Evolutionary conservation across 2,113 vertebrate genomes (phyloP), one percentile per base, ranked within the genome.

Genomic region (Neotragus moschatus): DNA sequence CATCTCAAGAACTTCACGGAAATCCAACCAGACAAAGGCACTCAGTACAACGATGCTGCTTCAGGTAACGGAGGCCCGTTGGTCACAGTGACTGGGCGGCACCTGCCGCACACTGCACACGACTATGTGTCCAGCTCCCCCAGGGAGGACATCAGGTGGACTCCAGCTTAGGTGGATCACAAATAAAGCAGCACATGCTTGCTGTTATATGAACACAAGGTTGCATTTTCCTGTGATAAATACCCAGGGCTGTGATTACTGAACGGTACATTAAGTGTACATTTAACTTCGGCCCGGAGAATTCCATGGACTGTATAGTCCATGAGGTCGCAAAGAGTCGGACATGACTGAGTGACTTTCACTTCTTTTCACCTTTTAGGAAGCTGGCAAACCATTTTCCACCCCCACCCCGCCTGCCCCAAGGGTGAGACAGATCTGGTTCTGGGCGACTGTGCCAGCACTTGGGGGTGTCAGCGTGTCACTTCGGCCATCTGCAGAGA

Each of bases 351-450:
- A 61, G 13, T 0, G 5, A 61, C 28, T 61, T 61, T 30, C 26
- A 60, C 58, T 60, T 61, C 58, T 61, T 61, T 61, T 61, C 58
- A 61, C 58, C 30, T 30, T 15, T 2, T 30, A 30, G 58, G 58
- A 60, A 60, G 13, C 25, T 5, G 25, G 7, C 75, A 47, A 11
- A 23, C 58, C 1, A 0, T 14, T 36, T 80, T n/a, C 58, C 49
- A 19, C 12, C 5, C 47, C 28, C 2, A 6, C 30, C 16, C 75
- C 2, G 0, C 28, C 45, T 21, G 6, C 75, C 43, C 2, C 1
- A 1, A 79, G 70, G 21, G 15, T 12, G 63, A 63, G 93, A 36
- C 11, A 36, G 15, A 3, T 36, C 56, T 26, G 13, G 82, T 3
- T 39, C 36, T 36, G 58, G 36, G 55, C 1, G 4, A 19, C 39